These are phyloP conservation scores for Python bivittatus DNA, from an alignment of 2,113 vertebrate genomes.

Conservation along the genomic window DNA sequence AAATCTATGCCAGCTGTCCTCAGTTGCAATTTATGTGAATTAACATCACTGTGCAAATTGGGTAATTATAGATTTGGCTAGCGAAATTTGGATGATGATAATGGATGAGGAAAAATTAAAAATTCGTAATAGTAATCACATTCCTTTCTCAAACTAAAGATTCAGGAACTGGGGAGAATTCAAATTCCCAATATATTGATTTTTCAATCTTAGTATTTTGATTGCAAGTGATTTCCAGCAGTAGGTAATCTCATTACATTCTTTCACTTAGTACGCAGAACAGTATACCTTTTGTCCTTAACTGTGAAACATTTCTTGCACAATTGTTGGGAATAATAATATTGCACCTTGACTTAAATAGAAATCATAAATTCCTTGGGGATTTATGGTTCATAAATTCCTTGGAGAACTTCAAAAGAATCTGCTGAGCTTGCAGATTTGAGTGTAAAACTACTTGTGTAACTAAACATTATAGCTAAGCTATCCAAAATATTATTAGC, in stretches of 20 bases:
- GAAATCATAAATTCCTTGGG: neutral
- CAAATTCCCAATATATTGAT: slow-evolving; percentile 16
- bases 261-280: neutral
- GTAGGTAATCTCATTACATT: neutral
- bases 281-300: neutral
- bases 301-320: slow-evolving; percentile 16
- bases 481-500: slow-evolving; percentile 16
- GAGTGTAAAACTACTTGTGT: slow-evolving; percentile 17
- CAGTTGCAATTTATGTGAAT: neutral
- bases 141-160: neutral
- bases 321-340: slow-evolving; percentile 14
- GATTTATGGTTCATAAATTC: slow-evolving; percentile 2
- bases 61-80: neutral
- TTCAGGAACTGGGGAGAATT: neutral
- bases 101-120: neutral
- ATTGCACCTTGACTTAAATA: slow-evolving; percentile 5
- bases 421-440: neutral
- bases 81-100: neutral
- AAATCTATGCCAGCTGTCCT: neutral
- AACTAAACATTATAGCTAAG: neutral
- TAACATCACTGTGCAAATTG: neutral
- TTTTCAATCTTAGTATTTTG: slow-evolving; percentile 15
- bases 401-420: neutral
- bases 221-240: slow-evolving; percentile 2
- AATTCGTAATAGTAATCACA: neutral